A percentile compares a stretch with the other conserved stretches of the same genome.
These are phyloP conservation scores for Scaptodrosophila lebanonensis DNA, from an alignment of 1,140 invertebrate species.

Conservation along the genomic window DNA sequence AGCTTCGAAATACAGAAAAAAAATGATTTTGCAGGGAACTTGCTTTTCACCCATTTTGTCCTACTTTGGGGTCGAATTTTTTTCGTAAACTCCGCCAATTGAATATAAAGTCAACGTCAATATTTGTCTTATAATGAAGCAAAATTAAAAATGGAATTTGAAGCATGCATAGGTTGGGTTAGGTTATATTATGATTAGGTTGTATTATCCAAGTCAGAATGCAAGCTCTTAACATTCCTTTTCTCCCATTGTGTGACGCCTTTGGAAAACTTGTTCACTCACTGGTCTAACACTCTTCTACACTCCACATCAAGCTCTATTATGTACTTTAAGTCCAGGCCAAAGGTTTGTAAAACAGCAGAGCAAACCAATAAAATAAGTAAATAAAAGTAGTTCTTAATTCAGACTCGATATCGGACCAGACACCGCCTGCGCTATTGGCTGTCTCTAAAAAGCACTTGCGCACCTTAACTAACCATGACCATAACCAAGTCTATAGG, in stretches of 20 bases:
- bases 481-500: constrained; percentile 4
- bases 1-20: too few relatives aligned
- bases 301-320: constrained; percentile 32
- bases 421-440: constrained; percentile 27
- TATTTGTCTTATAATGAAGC: too few relatives aligned
- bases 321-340: constrained; percentile 30
- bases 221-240: too few relatives aligned
- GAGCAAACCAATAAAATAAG: constrained; percentile 16
- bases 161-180: too few relatives aligned
- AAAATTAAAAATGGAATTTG: too few relatives aligned
- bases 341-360: constrained; percentile 65
- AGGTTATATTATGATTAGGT: too few relatives aligned
- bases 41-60: too few relatives aligned
- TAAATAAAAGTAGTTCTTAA: constrained; percentile 20
- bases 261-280: constrained; percentile 9
- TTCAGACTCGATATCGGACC: constrained; percentile 31
- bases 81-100: too few relatives aligned
- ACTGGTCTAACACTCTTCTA: constrained; percentile 19
- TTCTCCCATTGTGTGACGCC: constrained; percentile 45
- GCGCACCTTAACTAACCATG: background rate
- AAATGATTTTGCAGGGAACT: too few relatives aligned
- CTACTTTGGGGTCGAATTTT: too few relatives aligned
- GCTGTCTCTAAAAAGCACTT: constrained; percentile 28
- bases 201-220: too few relatives aligned
- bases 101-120: too few relatives aligned